Conservation (phyloP, 2,888 invertebrate genomes). For the Tuberolachnus salignus region DNA sequence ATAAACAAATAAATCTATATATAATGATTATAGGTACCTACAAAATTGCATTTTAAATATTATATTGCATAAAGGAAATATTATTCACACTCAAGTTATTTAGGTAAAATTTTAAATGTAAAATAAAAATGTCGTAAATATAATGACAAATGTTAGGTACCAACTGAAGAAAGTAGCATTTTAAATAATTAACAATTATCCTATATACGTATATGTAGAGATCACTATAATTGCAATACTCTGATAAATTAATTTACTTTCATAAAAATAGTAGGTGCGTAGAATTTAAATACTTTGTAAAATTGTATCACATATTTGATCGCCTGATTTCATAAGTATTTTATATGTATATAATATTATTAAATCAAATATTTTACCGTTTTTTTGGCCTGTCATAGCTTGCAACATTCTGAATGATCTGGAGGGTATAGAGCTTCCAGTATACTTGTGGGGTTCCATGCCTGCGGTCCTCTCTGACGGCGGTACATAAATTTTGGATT, state of each 20-base stretch:
- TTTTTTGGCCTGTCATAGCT: conserved; percentile 70
- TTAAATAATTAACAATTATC: not conserved
- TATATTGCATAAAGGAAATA: no score
- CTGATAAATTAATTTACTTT: not conserved
- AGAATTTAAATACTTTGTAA: conserved; percentile 7
- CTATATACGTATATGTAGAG: not conserved
- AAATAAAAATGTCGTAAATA: no score
- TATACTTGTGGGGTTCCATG: conserved; percentile 64
- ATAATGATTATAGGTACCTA: no score
- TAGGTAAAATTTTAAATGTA: no score
- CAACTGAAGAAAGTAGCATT: not conserved
- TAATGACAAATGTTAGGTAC: not conserved
- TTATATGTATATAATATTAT: not conserved
- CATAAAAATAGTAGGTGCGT: not conserved
- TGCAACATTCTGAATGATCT: conserved; percentile 80
- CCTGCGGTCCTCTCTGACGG: conserved; percentile 57
- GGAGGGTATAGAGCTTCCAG: conserved; percentile 80
- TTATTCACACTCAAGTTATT: no score
- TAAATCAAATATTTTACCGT: conserved; percentile 33
- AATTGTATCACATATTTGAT: conserved; percentile 54
- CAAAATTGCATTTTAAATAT: no score
- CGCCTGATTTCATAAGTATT: conserved; percentile 41
- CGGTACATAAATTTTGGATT: conserved; percentile 57
- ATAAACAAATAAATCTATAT: no score
- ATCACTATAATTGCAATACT: not conserved